These are phyloP conservation scores for Magallana angulata DNA, from an alignment of 1,140 invertebrate genomes.

Conservation along the genomic window DNA sequence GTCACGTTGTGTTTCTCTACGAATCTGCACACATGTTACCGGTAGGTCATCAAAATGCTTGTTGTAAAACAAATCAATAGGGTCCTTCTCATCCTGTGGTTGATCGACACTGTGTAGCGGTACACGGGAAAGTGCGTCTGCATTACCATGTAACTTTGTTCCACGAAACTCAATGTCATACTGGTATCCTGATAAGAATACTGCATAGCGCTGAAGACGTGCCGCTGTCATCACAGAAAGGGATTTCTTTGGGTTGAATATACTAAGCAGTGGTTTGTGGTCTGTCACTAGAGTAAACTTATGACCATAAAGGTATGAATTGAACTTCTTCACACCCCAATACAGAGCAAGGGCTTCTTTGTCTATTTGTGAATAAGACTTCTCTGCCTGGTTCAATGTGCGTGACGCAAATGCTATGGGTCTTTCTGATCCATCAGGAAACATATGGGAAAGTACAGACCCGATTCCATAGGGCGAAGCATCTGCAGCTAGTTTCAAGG, in stretches of 20 bases:
- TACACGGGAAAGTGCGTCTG: conserved; percentile 35
- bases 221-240: conserved; percentile 66
- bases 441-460: conserved; percentile 77
- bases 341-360: conserved; percentile 81
- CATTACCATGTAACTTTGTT: conserved; percentile 68
- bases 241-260: conserved; percentile 61
- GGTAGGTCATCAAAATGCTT: conserved; percentile 39
- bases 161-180: conserved; percentile 51
- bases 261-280: conserved; percentile 69
- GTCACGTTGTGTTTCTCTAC: background rate
- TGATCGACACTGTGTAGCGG: background rate
- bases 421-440: conserved; percentile 62
- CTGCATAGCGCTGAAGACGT: conserved; percentile 45
- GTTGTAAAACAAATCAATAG: conserved; percentile 25
- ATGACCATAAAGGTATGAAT: conserved; percentile 79
- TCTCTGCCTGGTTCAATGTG: conserved; percentile 77
- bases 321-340: conserved; percentile 80
- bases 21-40: conserved; percentile 3
- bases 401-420: conserved; percentile 78
- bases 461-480: conserved; percentile 80
- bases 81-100: background rate
- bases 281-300: conserved; percentile 69
- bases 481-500: conserved; percentile 79
- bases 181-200: conserved; percentile 49
- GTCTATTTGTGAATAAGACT: conserved; percentile 81